Percentiles rank a stretch among this genome's conserved stretches.
Conservation (phyloP, 1,140 invertebrate genomes). For the Hormaphis cornu region DNA sequence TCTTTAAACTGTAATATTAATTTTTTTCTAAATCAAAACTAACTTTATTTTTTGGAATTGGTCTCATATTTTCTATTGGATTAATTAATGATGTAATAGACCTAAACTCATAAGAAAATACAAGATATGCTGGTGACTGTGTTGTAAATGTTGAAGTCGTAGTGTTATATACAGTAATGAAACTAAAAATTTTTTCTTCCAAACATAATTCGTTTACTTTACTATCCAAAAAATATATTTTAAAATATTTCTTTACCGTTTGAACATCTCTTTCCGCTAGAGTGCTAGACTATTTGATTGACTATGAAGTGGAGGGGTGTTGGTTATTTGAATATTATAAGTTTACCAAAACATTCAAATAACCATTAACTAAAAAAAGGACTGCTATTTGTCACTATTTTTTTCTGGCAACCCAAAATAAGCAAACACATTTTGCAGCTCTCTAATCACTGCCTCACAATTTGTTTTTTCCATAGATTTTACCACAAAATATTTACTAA, state of each 20-base stretch:
- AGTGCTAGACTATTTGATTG: slow-evolving; percentile 14
- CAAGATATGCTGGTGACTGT: background rate
- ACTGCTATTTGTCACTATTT: slow-evolving; percentile 25
- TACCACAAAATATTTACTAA: background rate
- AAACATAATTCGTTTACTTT: background rate
- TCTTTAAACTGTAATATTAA: too few relatives aligned
- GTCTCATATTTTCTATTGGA: too few relatives aligned
- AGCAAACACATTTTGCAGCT: background rate
- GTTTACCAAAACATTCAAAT: background rate
- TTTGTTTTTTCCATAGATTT: background rate
- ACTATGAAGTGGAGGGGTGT: slow-evolving; percentile 2
- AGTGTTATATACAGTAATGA: background rate
- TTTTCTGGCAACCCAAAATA: slow-evolving; percentile 10
- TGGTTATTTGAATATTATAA: background rate
- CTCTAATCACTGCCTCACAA: background rate
- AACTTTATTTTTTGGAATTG: too few relatives aligned
- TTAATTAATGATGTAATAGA: too few relatives aligned
- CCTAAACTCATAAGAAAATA: background rate
- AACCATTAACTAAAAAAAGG: slow-evolving; percentile 11
- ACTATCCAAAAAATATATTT: slow-evolving; percentile 2
- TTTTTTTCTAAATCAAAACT: too few relatives aligned
- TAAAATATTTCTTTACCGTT: slow-evolving; percentile 9
- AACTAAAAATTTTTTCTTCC: background rate
- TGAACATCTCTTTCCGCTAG: slow-evolving; percentile 25
- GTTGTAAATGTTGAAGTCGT: background rate